phyloP scores from a whole-genome alignment of 2,888 invertebrate genomes.

The Nephrotoma appendiculata region DNA sequence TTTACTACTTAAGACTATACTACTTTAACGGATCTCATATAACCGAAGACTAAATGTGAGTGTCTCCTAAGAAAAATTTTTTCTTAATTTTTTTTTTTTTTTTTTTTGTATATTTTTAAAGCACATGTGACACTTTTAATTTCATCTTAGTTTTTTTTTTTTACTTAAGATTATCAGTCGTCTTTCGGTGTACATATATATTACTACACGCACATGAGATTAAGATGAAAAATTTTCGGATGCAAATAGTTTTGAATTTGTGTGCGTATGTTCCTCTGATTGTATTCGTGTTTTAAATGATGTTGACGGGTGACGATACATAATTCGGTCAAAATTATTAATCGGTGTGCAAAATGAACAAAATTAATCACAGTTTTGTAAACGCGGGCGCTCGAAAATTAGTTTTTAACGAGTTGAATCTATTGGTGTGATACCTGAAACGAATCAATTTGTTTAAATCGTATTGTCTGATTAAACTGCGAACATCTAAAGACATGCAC shows the following conservation, averaged over 20 bases:
- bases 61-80: not conserved
- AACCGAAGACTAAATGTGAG: constrained; percentile 1
- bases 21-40: not conserved
- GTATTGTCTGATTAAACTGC: no score
- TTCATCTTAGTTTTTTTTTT: not conserved
- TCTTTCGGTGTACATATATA: not conserved
- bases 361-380: not conserved
- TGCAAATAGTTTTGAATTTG: not conserved
- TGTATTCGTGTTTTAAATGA: not conserved
- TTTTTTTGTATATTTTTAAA: not conserved
- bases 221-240: not conserved
- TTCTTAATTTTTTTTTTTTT: constrained; percentile 2
- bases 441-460: no score
- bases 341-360: not conserved
- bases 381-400: no score
- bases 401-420: no score
- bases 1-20: not conserved
- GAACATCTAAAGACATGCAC: no score
- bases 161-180: not conserved
- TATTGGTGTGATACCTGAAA: no score
- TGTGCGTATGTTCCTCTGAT: not conserved
- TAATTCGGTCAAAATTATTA: not conserved
- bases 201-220: not conserved
- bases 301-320: not conserved
- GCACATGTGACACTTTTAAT: constrained; percentile 6